phyloP scores from a whole-genome alignment of 1,140 invertebrate species.

The Helicoverpa zea region DNA sequence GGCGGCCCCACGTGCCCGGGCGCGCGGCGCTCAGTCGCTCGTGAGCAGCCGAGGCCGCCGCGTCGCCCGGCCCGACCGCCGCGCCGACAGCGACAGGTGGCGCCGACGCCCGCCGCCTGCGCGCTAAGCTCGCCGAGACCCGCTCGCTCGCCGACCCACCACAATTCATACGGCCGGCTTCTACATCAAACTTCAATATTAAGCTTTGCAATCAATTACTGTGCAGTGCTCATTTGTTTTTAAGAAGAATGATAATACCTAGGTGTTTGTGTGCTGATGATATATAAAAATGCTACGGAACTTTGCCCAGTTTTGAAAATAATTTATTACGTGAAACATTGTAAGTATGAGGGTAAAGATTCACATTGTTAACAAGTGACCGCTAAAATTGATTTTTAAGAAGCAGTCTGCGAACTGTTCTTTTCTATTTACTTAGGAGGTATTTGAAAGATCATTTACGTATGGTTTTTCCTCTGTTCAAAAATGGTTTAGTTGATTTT shows the following conservation, averaged over 20 bases:
- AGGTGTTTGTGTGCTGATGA: slow-evolving; percentile 52
- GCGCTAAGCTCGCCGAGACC: slow-evolving; percentile 63
- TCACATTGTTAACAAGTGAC: slow-evolving; percentile 25
- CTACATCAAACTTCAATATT: slow-evolving; percentile 77
- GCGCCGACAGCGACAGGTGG: slow-evolving; percentile 75
- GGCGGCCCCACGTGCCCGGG: slow-evolving; percentile 77
- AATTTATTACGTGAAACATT: slow-evolving; percentile 39
- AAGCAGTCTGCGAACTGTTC: slow-evolving; percentile 8
- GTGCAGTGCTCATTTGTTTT: slow-evolving; percentile 68
- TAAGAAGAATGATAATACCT: slow-evolving; percentile 55
- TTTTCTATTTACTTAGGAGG: background rate
- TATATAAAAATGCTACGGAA: slow-evolving; percentile 51
- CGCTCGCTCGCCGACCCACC: slow-evolving; percentile 52
- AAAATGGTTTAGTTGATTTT: background rate
- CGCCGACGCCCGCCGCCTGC: slow-evolving; percentile 79
- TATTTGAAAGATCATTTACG: background rate
- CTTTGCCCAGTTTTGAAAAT: slow-evolving; percentile 55
- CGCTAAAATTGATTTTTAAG: slow-evolving; percentile 18
- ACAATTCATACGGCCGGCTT: slow-evolving; percentile 66
- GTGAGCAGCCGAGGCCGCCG: slow-evolving; percentile 65
- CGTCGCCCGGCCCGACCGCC: slow-evolving; percentile 62
- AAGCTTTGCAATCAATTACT: slow-evolving; percentile 64
- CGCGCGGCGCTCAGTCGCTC: slow-evolving; percentile 72
- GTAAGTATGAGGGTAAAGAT: slow-evolving; percentile 52
- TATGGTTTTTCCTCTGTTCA: background rate